Conservation (phyloP, 2,797 vertebrate species). For the Denticeps clupeoides region DNA sequence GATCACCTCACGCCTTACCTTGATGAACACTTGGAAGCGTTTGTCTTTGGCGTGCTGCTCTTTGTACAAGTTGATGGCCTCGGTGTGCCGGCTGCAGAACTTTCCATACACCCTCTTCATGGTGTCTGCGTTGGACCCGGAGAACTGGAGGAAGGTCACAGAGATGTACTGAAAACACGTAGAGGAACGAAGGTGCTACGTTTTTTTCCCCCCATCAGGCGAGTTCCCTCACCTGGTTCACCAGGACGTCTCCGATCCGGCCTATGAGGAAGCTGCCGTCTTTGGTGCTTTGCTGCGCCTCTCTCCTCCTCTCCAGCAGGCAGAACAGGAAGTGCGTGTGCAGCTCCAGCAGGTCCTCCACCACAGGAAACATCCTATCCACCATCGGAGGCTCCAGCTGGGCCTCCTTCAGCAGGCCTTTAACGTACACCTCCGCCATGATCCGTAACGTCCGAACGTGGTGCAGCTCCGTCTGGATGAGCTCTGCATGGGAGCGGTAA, state of each 20-base stretch:
- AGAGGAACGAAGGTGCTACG: too few relatives aligned
- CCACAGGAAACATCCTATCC: constrained; percentile 80
- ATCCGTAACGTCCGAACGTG: constrained; percentile 89
- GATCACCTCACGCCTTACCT: too few relatives aligned
- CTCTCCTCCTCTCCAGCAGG: constrained; percentile 82
- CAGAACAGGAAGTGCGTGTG: constrained; percentile 80
- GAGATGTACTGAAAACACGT: neutral
- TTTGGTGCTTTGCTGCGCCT: constrained; percentile 56
- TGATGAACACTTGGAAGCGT: constrained; percentile 86
- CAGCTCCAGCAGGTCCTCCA: constrained; percentile 81
- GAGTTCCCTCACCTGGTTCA: constrained; percentile 79
- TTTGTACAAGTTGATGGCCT: constrained; percentile 88
- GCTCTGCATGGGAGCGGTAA: too few relatives aligned
- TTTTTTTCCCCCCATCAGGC: too few relatives aligned
- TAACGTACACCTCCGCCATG: constrained; percentile 88
- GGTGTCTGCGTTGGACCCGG: constrained; percentile 71
- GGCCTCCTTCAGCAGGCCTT: constrained; percentile 78
- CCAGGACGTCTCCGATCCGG: constrained; percentile 84
- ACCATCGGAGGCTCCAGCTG: constrained; percentile 72
- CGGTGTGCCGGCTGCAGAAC: constrained; percentile 92
- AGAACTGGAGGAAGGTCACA: constrained; percentile 65
- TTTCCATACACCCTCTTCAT: constrained; percentile 85
- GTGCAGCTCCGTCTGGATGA: constrained; percentile 97
- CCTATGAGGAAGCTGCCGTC: constrained; percentile 74
- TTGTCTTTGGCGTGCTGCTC: constrained; percentile 87